These are phyloP conservation scores for Balanococcus diminutus DNA, from an alignment of 2,888 invertebrate genomes.

Conservation along the genomic window DNA sequence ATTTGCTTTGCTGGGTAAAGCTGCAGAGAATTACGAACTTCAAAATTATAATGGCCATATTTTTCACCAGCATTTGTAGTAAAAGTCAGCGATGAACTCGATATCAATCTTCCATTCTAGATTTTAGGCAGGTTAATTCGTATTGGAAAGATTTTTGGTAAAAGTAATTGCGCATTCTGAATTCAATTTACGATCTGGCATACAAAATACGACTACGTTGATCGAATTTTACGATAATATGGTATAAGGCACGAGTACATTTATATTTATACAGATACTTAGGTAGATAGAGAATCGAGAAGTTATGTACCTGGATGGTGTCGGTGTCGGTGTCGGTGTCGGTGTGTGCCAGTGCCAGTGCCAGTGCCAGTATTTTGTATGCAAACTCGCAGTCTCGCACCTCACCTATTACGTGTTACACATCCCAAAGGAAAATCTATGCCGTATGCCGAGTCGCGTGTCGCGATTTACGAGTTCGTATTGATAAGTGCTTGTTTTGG, in stretches of 20 bases:
- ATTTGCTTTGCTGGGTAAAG: background rate
- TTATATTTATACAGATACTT: background rate
- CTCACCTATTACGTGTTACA: too few relatives aligned
- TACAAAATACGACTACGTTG: background rate
- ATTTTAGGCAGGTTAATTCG: background rate
- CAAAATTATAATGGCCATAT: background rate
- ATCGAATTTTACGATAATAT: background rate
- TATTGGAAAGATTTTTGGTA: background rate
- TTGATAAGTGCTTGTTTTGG: background rate
- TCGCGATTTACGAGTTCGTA: conserved; percentile 1
- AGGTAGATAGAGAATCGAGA: background rate
- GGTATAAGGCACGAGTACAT: background rate
- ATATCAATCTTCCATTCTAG: conserved; percentile 35
- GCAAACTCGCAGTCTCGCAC: background rate
- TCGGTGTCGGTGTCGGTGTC: too few relatives aligned
- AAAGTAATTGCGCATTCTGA: background rate
- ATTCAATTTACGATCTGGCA: background rate
- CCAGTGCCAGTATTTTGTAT: background rate
- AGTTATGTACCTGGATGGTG: background rate
- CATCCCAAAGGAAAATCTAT: background rate
- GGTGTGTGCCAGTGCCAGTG: too few relatives aligned
- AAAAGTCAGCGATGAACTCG: conserved; percentile 17
- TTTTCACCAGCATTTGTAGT: background rate
- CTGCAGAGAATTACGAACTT: background rate
- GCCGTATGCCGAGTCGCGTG: background rate